These are phyloP conservation scores for Barnardius zonarius DNA, from an alignment of 2,113 vertebrate genomes.

Conservation along the genomic window DNA sequence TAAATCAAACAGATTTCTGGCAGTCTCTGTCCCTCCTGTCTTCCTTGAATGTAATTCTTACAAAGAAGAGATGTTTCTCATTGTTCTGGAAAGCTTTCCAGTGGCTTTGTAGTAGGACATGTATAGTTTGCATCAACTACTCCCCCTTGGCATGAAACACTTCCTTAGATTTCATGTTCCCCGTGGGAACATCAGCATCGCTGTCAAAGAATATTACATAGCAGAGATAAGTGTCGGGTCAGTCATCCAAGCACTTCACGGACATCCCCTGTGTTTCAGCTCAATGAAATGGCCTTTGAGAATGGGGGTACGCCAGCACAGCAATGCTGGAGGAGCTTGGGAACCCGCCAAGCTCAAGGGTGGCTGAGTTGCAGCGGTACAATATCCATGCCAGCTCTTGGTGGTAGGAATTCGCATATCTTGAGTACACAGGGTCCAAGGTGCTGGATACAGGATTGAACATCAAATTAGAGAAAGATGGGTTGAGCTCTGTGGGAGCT, in stretches of 20 bases:
- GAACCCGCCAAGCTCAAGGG: background rate
- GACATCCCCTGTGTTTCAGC: background rate
- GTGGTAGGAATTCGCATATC: background rate
- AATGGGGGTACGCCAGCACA: background rate
- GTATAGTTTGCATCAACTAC: background rate
- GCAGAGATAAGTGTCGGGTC: background rate
- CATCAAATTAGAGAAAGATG: background rate
- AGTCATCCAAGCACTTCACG: background rate
- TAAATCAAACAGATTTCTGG: background rate
- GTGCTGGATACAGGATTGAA: background rate
- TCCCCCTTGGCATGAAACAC: background rate
- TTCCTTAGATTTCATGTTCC: background rate
- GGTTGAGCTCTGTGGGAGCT: background rate
- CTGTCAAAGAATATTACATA: background rate
- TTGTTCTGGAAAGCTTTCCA: background rate
- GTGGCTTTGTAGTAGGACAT: background rate
- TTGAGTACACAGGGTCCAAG: accelerated
- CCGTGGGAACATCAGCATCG: background rate
- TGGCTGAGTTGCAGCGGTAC: background rate
- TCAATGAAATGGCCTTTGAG: background rate
- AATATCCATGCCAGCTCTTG: accelerated
- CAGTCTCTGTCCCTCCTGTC: background rate
- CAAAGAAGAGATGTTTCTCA: background rate
- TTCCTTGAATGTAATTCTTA: background rate
- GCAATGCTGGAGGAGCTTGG: background rate